A percentile compares a stretch with the other conserved stretches of the same genome.
phyloP scores from a whole-genome alignment of 1,140 invertebrate species.

The Drosophila pseudoananassae region DNA sequence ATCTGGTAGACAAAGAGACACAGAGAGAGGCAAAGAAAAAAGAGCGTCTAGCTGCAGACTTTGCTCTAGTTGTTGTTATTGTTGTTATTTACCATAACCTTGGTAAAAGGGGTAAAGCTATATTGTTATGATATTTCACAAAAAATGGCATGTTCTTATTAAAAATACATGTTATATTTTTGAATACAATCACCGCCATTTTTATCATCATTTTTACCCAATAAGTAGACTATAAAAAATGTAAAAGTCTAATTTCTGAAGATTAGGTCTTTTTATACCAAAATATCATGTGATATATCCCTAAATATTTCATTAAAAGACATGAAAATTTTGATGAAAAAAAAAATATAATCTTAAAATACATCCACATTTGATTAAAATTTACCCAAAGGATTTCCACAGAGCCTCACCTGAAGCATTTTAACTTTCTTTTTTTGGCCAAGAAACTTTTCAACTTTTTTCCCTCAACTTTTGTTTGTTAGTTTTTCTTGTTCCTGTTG shows the following conservation, averaged over 20 bases:
- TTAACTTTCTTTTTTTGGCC: conserved; percentile 4
- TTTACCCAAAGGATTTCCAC: conserved; percentile 15
- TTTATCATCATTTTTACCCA: neutral
- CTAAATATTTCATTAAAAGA: too few relatives aligned
- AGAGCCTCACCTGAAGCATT: conserved; percentile 8
- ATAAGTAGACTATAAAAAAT: neutral
- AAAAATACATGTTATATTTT: neutral
- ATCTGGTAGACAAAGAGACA: conserved; percentile 6
- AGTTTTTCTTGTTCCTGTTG: conserved; percentile 45
- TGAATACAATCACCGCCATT: neutral
- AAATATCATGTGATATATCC: too few relatives aligned
- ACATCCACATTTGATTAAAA: conserved; percentile 12
- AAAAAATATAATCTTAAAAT: neutral
- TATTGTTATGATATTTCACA: conserved; percentile 48
- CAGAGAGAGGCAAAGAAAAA: conserved; percentile 21
- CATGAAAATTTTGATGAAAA: neutral
- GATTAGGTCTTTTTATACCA: too few relatives aligned
- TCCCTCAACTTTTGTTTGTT: conserved; percentile 32
- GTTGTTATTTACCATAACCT: conserved; percentile 59
- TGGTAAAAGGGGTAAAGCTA: conserved; percentile 39
- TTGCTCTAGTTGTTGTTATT: conserved; percentile 50
- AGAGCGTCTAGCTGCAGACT: conserved; percentile 52
- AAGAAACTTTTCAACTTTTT: conserved; percentile 37
- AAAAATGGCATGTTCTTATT: neutral
- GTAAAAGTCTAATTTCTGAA: too few relatives aligned